Evolutionary conservation across 2,888 invertebrate genomes (phyloP), one percentile per base, ranked within the genome.

Genomic region (Stomorhina lunata): DNA sequence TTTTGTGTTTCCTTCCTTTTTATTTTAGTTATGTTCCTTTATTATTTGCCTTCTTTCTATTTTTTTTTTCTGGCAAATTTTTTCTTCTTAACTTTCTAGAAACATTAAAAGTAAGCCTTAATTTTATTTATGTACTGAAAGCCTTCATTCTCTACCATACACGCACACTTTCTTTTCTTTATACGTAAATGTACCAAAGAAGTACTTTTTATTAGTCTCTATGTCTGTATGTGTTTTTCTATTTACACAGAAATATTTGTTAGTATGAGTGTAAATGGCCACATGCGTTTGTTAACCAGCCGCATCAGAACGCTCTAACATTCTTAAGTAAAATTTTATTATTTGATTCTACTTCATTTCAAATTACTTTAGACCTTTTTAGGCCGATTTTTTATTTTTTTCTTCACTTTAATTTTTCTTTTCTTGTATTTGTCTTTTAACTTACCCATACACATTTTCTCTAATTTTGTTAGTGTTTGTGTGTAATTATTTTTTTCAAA

Each of bases 71-170:
- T 17, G 9, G 25, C 50, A 57, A n/a, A n/a, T n/a, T 63, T 63
- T 43, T 68, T 27, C 7, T 17, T 25, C 25, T 55, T 50, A 45
- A 66, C 34, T 63, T 48, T 22, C 29, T 48, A n/a, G 50, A 12
- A 45, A 73, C 81, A 73, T 73, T 78, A 68, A 73, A 77, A 73
- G 55, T 63, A 78, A 68, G 73, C 73, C 72, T 45, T 81, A 81
- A 81, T 81, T 81, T 78, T 78, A 81, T 81, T 81, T 81, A 81
- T 81, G 81, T 73, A 73, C 81, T 81, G 63, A 78, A 81, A 72
- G 77, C 53, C 59, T 66, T 72, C 43, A 25, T 15, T 73, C 12
- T 65, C 53, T 32, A 22, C 29, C 3, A 34, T 20, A 59, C 3
- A 5, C 27, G 12, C 34, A 61, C 27, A 40, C 25, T 9, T 17